Evolutionary conservation across 2,797 vertebrate genomes (phyloP).

Genomic region (Gymnothorax reevesii): DNA sequence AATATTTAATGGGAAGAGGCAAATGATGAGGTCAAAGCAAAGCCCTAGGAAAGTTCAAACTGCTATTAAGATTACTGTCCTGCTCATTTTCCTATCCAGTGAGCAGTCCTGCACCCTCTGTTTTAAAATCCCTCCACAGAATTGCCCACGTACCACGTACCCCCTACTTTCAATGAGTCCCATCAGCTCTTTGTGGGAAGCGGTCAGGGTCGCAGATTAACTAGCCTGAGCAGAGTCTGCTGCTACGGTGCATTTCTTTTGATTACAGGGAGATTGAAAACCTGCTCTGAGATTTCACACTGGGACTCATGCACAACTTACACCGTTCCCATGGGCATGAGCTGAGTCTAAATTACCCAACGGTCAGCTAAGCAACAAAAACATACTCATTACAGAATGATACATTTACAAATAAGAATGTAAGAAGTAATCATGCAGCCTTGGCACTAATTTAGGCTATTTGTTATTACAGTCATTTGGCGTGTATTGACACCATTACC

Average conservation of each 20-base stretch:
- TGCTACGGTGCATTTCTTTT: conserved; percentile 59
- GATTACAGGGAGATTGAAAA: conserved; percentile 51
- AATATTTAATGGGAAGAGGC: conserved; percentile 45
- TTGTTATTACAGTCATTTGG: neutral
- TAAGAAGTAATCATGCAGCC: neutral
- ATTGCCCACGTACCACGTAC: conserved; percentile 15
- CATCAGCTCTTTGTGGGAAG: conserved; percentile 41
- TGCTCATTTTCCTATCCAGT: conserved; percentile 30
- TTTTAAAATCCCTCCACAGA: conserved; percentile 33
- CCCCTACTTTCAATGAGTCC: conserved; percentile 15
- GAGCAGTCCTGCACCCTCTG: conserved; percentile 20
- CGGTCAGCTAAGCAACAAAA: neutral
- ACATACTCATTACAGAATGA: neutral
- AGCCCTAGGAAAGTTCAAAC: conserved; percentile 43
- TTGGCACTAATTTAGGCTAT: neutral
- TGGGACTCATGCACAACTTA: conserved; percentile 48
- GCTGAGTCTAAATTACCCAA: conserved; percentile 12
- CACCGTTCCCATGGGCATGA: conserved; percentile 46
- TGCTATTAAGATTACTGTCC: conserved; percentile 34
- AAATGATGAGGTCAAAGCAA: conserved; percentile 32
- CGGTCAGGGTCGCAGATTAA: conserved; percentile 55
- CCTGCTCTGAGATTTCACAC: conserved; percentile 43
- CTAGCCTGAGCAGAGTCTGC: conserved; percentile 54
- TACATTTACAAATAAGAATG: neutral
- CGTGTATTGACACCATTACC: neutral